phyloP scores from a whole-genome alignment of 1,140 invertebrate genomes.

The fruit fly (Drosophila melanogaster) region DNA sequence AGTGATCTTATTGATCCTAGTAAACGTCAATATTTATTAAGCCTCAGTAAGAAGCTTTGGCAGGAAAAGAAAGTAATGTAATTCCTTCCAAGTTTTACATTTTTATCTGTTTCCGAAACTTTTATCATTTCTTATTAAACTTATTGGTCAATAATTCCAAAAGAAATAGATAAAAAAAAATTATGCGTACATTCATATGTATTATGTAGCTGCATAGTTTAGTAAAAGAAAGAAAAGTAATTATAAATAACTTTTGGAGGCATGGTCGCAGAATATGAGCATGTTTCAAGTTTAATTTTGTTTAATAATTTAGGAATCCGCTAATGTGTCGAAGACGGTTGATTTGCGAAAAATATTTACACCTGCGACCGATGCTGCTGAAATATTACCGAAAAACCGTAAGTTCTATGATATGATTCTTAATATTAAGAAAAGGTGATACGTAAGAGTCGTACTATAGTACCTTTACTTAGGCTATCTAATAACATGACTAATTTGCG shows the following conservation, averaged over 20 bases:
- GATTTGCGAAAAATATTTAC: conserved; percentile 94
- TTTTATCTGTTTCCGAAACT: neutral
- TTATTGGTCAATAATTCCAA: too few species aligned
- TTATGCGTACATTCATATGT: neutral
- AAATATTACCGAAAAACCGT: conserved; percentile 89
- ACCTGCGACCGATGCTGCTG: conserved; percentile 90
- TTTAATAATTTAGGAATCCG: conserved; percentile 78
- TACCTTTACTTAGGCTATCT: neutral
- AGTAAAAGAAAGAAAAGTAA: neutral
- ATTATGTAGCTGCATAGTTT: neutral
- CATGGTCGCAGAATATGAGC: too few species aligned
- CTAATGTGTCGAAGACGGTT: conserved; percentile 86
- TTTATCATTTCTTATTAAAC: too few species aligned
- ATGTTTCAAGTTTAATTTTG: neutral
- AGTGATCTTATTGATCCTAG: conserved; percentile 92
- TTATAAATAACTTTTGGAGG: neutral
- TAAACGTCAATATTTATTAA: conserved; percentile 92
- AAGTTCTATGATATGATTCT: conserved; percentile 80
- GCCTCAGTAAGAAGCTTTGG: conserved; percentile 87
- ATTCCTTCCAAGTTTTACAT: conserved; percentile 5
- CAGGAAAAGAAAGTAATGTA: conserved; percentile 63
- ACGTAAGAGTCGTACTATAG: conserved; percentile 51
- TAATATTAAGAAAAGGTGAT: conserved; percentile 64
- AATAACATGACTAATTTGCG: conserved; percentile 6
- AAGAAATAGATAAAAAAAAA: too few species aligned